Percentiles rank a stretch among this genome's conserved stretches.
Evolutionary conservation across 2,888 invertebrate species (phyloP).

Genomic region (Conus canariensis): DNA sequence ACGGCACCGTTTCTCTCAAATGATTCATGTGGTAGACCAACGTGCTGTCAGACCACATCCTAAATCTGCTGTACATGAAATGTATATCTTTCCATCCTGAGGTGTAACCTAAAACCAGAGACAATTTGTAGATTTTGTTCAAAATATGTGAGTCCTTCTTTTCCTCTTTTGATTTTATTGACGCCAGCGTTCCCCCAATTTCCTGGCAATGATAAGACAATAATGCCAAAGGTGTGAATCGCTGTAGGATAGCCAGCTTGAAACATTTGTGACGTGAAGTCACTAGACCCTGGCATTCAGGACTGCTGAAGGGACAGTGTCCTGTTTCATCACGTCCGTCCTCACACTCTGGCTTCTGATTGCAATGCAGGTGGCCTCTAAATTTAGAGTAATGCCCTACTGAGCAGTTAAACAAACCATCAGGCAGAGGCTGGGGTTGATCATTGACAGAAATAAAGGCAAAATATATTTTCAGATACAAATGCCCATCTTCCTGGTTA

Average conservation of each 20-base stretch:
- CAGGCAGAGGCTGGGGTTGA: not conserved
- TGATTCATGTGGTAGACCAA: not conserved
- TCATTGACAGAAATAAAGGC: not conserved
- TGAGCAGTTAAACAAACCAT: not conserved
- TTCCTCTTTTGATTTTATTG: too few species aligned
- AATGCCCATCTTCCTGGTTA: too few species aligned
- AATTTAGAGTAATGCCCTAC: not conserved
- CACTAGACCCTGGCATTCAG: not conserved
- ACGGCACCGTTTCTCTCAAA: not conserved
- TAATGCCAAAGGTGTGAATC: too few species aligned
- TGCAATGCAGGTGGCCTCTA: not conserved
- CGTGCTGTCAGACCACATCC: not conserved
- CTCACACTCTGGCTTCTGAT: slow-evolving; percentile 11
- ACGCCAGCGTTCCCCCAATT: too few species aligned
- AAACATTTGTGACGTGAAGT: slow-evolving; percentile 12
- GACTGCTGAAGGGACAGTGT: slow-evolving; percentile 12
- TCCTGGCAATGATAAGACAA: not conserved
- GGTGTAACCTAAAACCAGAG: not conserved
- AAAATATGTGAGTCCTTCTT: not conserved
- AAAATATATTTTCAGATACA: not conserved
- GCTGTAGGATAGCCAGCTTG: not conserved
- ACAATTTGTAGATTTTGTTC: not conserved
- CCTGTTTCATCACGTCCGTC: slow-evolving; percentile 16
- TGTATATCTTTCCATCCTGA: not conserved
- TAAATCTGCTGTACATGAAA: not conserved